Base-by-base conservation (phyloP, 2,888 invertebrate genomes). In the Lydus trimaculatus region DNA sequence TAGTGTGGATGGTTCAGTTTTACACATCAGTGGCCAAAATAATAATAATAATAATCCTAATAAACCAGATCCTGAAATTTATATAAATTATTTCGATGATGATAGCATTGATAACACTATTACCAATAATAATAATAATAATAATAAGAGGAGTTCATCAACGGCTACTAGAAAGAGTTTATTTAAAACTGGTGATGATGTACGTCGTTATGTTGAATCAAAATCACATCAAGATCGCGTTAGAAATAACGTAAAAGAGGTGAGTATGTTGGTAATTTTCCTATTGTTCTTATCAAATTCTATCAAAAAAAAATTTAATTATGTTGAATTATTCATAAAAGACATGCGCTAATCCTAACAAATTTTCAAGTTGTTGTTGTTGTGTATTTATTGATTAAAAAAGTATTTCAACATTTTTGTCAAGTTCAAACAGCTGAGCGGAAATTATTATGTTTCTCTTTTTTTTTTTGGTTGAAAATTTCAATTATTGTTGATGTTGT, bases 211-310 rank as follows among this genome's bases (percentile, higher is more conserved):
- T 61, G 76, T 77, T 69, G 78, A 79, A 48, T 75, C 79, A 58
- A 78, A 79, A 67, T 76, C 73, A 33, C 80, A 80, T 60, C 80
- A 81, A 61, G 83, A 83, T 48, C 71, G 76, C 61, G 80, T 83
- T 36, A 75, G 73, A 64, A 76, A 79, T 65, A 81, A 81, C 67
- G 82, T 83, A 31, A 82, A 81, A 75, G 82, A 83, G 83, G 83
- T 83, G 75, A 76, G 79, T 77, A 4, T 3, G 4, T 28, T 28
- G 28, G 4, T 3, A 28, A 28, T 28, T 28, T 28, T 4, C 4
- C 28, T 2, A 28, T 28, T 28, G 28, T n/a, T n/a, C n/a, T n/a
- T n/a, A n/a, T n/a, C n/a, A n/a, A n/a, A n/a, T n/a, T n/a, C n/a
- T n/a, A n/a, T n/a, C n/a, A n/a, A n/a, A n/a, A n/a, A n/a, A n/a